These are phyloP conservation scores for Oncorhynchus mykiss DNA, from an alignment of 2,113 vertebrate species.

Conservation along the genomic window DNA sequence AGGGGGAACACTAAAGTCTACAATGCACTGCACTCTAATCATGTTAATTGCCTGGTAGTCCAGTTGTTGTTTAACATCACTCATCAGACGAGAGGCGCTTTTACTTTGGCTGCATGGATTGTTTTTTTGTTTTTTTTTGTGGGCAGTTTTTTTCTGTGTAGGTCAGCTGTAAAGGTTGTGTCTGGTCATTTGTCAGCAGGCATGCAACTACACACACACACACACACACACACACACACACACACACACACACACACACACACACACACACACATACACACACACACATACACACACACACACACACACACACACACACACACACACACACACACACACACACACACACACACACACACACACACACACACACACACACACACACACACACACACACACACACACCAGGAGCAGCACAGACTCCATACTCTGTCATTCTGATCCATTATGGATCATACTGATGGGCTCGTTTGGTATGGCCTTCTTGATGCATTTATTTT, in stretches of 20 bases:
- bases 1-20: slow-evolving; percentile 31
- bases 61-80: slow-evolving; percentile 74
- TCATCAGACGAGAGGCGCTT: slow-evolving; percentile 64
- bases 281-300: too few species aligned
- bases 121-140: background rate
- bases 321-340: background rate
- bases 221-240: slow-evolving; percentile 1
- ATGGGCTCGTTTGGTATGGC: too few species aligned
- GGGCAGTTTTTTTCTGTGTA: slow-evolving; percentile 45
- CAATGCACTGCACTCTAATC: slow-evolving; percentile 67
- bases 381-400: too few species aligned
- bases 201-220: too few species aligned
- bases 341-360: too few species aligned
- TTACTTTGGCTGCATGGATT: slow-evolving; percentile 67
- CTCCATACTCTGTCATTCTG: too few species aligned
- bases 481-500: too few species aligned
- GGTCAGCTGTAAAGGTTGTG: slow-evolving; percentile 73
- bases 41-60: slow-evolving; percentile 69
- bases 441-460: too few species aligned
- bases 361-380: too few species aligned
- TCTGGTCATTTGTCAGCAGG: slow-evolving; percentile 71
- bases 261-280: too few species aligned
- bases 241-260: slow-evolving; percentile 18
- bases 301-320: too few species aligned
- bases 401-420: too few species aligned